Evolutionary conservation across 2,113 vertebrate species (phyloP).

Genomic region (Oryzias melastigma): DNA sequence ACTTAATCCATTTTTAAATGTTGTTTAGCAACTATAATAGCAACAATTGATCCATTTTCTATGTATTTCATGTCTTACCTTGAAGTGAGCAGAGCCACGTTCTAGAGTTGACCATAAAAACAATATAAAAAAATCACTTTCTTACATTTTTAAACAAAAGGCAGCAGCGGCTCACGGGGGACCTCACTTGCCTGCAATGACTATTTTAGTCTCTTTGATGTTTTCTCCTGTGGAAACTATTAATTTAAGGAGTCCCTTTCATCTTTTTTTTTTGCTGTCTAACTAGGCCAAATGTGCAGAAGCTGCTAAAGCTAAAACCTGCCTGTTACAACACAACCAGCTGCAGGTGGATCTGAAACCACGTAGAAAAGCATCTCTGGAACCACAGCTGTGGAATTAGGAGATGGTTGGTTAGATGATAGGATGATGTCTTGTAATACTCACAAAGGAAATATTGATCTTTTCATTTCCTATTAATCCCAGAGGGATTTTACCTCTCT

Average conservation of each 20-base stretch:
- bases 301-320: constrained; percentile 11
- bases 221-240: constrained; percentile 52
- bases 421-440: too few relatives aligned
- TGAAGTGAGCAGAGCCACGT: not conserved
- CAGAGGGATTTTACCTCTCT: too few relatives aligned
- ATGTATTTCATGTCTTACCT: not conserved
- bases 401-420: too few relatives aligned
- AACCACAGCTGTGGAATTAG: too few relatives aligned
- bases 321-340: constrained; percentile 18
- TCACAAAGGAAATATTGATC: too few relatives aligned
- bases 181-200: constrained; percentile 28
- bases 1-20: too few relatives aligned
- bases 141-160: constrained; percentile 50
- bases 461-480: too few relatives aligned
- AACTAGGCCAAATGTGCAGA: constrained; percentile 45
- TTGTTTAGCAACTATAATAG: too few relatives aligned
- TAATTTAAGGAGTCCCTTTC: constrained; percentile 43
- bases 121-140: constrained; percentile 1
- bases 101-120: constrained; percentile 11
- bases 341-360: too few relatives aligned
- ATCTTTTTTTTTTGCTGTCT: constrained; percentile 31
- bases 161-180: constrained; percentile 14
- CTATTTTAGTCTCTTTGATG: constrained; percentile 59
- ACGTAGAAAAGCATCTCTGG: too few relatives aligned
- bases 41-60: too few relatives aligned